Base-by-base conservation (phyloP, 2,113 vertebrate species). In the Chascanopsetta lugubris region DNA sequence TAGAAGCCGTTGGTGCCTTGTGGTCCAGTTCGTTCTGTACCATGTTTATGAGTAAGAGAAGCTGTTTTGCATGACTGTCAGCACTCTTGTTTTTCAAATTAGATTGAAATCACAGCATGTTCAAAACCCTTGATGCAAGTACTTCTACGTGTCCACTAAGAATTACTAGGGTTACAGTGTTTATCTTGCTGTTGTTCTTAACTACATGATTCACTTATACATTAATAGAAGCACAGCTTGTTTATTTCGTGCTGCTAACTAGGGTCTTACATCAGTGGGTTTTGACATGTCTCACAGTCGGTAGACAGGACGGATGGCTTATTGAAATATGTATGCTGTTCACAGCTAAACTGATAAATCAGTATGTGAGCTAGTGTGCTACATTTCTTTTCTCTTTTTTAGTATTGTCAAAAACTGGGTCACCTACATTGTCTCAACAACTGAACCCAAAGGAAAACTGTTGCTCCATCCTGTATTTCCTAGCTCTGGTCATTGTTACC, bases 11-110 rank as follows among this genome's bases (percentile, higher is more conserved):
- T 30, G 50, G 40, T 62, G 64, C 56, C 59, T 66, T 56, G 36
- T 77, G 69, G 57, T 64, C 30, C 26, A 32, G 58, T 36, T 63
- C 48, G 30, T 63, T 21, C 54, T 70, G 60, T 68, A 55, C 56
- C 74, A 58, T 61, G 49, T 69, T 57, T 38, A 22, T 79, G 64
- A 63, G 65, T 69, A 65, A 72, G 72, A 18, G 60, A 69, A 59
- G 59, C 64, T 71, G 56, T 50, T 36, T 43, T 13, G 21, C 64
- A 60, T 49, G 51, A 66, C 61, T 60, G 2, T 30, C 40, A 24
- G 25, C 60, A 42, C 3, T n/a, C 42, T 64, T 51, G 61, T 67
- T 75, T 59, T 67, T 21, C 13, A 42, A 32, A 20, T 21, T 21
- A 36, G 24, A 32, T 54, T 50, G 34, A 36, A 20, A 74, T 47